Evolutionary conservation across 2,113 vertebrate genomes (phyloP), one percentile per base, ranked within the genome.

Genomic region (Murina feae): DNA sequence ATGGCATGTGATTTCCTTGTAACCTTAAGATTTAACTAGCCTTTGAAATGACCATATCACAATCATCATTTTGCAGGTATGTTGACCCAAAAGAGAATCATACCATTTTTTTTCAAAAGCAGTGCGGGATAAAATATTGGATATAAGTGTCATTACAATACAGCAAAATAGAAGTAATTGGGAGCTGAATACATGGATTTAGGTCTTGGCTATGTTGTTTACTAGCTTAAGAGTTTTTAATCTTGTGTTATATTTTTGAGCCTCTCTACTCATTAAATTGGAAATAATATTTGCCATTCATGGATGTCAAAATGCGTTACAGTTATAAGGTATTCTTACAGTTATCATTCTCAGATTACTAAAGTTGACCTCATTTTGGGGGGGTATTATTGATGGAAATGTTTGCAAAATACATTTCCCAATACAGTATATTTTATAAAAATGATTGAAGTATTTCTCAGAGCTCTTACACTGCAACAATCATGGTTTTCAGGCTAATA

Each of bases 401-500:
- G 17, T 86, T 96, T 88, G 10, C 35, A 94, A 86, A 91, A 91
- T 55, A 69, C 23, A 94, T 60, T 78, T 89, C 6, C 8, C n/a
- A 63, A 39, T 71, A 49, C 96, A 53, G 1, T n/a, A 4, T 30
- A 60, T 49, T 89, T 93, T 25, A 83, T 83, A 84, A n/a, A n/a
- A 37, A 86, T 84, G 21, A 84, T 17, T 60, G 47, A 72, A 82
- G 42, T 83, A 86, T 92, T 89, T 90, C 72, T 84, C 35, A 82
- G 80, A 78, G 35, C 66, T 42, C 14, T 63, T 49, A 39, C 12
- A 75, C n/a, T 21, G 1, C n/a, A 69, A 65, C 6, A 65, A 23
- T 20, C 4, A 11, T 74, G 37, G 11, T 90, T 79, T 85, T 69
- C 28, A 85, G 32, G 21, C 18, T 82, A 42, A 83, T 32, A 42